Evolutionary conservation across 2,113 vertebrate genomes (phyloP).

Genomic region (Gadus macrocephalus): DNA sequence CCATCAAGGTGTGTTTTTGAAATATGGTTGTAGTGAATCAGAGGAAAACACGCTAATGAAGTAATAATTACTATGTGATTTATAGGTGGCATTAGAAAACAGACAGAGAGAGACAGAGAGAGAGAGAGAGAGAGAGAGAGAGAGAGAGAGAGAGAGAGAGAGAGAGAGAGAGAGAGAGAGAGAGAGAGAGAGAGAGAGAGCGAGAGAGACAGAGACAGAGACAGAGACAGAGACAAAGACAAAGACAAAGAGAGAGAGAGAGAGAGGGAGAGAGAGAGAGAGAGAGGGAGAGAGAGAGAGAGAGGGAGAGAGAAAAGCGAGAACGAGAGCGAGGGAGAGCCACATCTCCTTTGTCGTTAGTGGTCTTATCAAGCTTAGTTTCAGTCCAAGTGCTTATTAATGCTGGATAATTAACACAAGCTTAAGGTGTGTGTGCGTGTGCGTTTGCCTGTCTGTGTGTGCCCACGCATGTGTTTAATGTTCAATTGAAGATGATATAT

Average conservation of each 20-base stretch:
- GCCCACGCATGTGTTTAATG: not conserved
- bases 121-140: slow-evolving; percentile 10
- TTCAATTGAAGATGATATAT: slow-evolving; percentile 31
- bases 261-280: slow-evolving; percentile 11
- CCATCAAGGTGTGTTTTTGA: slow-evolving; percentile 31
- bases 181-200: not conserved
- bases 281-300: not conserved
- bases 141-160: not conserved
- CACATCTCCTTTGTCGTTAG: slow-evolving; percentile 62
- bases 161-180: slow-evolving; percentile 15
- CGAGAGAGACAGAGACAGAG: not conserved
- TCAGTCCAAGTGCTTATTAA: slow-evolving; percentile 38
- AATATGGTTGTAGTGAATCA: slow-evolving; percentile 53
- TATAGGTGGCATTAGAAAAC: slow-evolving; percentile 14
- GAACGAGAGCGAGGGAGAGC: slow-evolving; percentile 8
- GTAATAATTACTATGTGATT: slow-evolving; percentile 61
- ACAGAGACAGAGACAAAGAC: too few species aligned
- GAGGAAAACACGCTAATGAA: slow-evolving; percentile 53
- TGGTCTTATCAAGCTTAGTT: slow-evolving; percentile 55
- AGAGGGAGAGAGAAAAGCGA: slow-evolving; percentile 15
- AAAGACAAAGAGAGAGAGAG: not conserved
- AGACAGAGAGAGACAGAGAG: not conserved
- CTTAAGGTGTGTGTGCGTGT: slow-evolving; percentile 6
- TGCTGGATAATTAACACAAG: slow-evolving; percentile 52
- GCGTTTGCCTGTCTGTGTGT: slow-evolving; percentile 11